Base-by-base conservation (phyloP, 2,888 invertebrate species). In the Linhomoeus sp. region DNA sequence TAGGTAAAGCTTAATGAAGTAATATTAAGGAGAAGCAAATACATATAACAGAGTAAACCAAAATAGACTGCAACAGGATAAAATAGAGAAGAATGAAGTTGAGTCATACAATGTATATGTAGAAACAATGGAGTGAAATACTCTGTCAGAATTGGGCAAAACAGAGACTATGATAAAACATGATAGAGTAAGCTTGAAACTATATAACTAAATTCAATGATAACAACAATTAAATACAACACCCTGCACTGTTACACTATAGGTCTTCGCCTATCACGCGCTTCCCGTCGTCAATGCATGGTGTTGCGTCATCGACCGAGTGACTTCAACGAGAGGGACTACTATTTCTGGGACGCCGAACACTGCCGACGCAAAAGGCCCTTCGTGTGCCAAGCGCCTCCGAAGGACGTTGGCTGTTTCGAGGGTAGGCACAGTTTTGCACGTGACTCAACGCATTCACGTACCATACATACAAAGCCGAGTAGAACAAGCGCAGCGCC, bases 331-430 rank as follows among this genome's bases (percentile, higher is more conserved):
- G 45, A 48, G 24, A 23, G 49, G 22, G 41, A 47, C 37, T 64
- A 65, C 50, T 58, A 56, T 47, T 66, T 49, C 56, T 66, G 64
- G 63, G 56, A 58, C 41, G 59, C 65, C 1, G 68, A 69, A 33
- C 67, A 68, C 49, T 75, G 75, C 53, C 64, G 63, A 2, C 44
- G 48, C 19, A 52, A 58, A 3, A 66, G 69, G 52, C 66, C 70
- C 2, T 73, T 69, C 52, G 59, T 75, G 48, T 75, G 75, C 60
- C 69, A 75, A 55, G 65, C 67, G 47, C 62, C 66, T 22, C 68
- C 70, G 41, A 66, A 67, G 48, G 66, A 74, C 56, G 67, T 72
- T 45, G 70, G 71, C 17, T 50, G 50, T 43, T 15, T 49, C 2
- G 17, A 15, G 3, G 43, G 37, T 33, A 35, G 37, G 25, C n/a